Base-by-base conservation (phyloP, 2,797 vertebrate species). In the Enteromius unitaeniatus region DNA sequence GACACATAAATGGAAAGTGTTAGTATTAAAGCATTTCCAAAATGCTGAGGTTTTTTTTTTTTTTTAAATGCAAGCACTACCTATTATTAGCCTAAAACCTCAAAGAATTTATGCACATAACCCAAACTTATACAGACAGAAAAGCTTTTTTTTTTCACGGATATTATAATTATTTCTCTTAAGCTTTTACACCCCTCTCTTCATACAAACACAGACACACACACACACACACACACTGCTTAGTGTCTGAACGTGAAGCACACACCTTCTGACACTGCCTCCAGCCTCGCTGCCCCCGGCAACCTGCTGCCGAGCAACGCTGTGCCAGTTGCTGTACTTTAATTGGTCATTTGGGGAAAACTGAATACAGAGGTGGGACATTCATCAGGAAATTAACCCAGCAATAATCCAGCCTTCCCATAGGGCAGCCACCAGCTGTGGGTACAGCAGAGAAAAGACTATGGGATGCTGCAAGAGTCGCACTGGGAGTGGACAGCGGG, bases 371-470 rank as follows among this genome's bases (percentile, higher is more conserved):
- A 97, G 97, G 96, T 97, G 98, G 95, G 98, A 98, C 97, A 98
- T 99, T 99, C 97, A 99, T 99, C 97, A 99, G 97, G 97, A 98
- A 99, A 99, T 99, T 98, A 99, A 98, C 98, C 97, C 96, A 98
- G 96, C 96, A 97, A 97, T 98, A 97, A 98, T 97, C 97, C 96
- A 95, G 95, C 93, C 91, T 90, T 97, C 97, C 98, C 98, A 95
- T 92, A 88, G 96, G 98, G 96, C 94, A 87, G 79, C 75, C 88
- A 81, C 95, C 96, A 94, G 96, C 97, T 94, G 92, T 93, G 94
- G 96, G 95, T 96, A 95, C 94, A 92, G 92, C 91, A 92, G 93
- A 93, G 92, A 91, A 86, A 91, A 86, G 79, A 80, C 81, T 81
- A 14, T 84, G 83, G 73, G 84, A 83, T 90, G 92, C 93, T 91